Evolutionary conservation across 2,797 vertebrate genomes (phyloP).

Genomic region (Neosalanx taihuensis): DNA sequence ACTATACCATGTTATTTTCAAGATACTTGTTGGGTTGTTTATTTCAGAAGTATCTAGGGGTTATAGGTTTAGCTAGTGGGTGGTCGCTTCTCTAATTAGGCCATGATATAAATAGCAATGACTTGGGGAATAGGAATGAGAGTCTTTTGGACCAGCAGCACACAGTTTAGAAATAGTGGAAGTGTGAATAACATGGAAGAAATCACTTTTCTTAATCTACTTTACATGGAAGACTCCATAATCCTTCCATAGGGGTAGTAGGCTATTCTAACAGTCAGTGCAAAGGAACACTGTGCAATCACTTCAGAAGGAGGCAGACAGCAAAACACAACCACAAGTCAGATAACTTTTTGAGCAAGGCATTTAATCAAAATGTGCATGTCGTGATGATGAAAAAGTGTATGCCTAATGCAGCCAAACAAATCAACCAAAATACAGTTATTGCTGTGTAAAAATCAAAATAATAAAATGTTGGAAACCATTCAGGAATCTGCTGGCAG

Average conservation of each 20-base stretch:
- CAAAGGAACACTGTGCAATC: not conserved
- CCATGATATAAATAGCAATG: conserved; percentile 48
- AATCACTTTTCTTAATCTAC: not conserved
- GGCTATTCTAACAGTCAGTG: not conserved
- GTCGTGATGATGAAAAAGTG: conserved; percentile 9
- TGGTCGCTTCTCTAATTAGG: conserved; percentile 52
- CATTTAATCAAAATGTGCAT: not conserved
- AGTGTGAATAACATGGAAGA: not conserved
- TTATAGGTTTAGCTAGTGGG: conserved; percentile 41
- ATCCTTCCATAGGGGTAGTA: not conserved
- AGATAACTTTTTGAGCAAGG: not conserved
- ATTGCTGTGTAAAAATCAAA: conserved; percentile 47
- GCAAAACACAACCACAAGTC: not conserved
- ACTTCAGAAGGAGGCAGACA: conserved; percentile 40
- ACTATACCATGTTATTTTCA: not conserved
- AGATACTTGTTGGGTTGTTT: conserved; percentile 17
- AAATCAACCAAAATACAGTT: conserved; percentile 34
- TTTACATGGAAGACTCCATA: not conserved
- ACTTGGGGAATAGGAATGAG: conserved; percentile 16
- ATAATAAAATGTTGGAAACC: conserved; percentile 55
- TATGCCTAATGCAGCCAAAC: conserved; percentile 34
- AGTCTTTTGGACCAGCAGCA: not conserved
- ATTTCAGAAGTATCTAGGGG: conserved; percentile 34
- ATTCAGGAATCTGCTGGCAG: conserved; percentile 58
- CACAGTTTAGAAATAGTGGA: not conserved